These are phyloP conservation scores for Garra rufa DNA, from an alignment of 2,113 vertebrate genomes.

Conservation along the genomic window DNA sequence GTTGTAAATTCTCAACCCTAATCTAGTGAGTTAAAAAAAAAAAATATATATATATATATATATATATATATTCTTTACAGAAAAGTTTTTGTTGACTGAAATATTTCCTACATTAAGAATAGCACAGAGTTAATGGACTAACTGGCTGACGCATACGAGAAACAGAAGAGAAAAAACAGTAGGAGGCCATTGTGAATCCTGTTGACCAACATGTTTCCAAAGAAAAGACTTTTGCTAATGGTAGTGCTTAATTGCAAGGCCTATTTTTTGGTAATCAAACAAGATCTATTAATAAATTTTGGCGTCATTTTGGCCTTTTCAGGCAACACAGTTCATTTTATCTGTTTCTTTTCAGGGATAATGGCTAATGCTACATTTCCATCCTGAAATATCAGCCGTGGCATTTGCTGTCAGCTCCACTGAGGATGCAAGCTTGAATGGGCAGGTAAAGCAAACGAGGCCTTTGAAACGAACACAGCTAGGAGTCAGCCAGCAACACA, in stretches of 20 bases:
- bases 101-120: background rate
- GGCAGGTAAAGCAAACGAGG: constrained; percentile 59
- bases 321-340: background rate
- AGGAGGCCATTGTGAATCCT: background rate
- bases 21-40: background rate
- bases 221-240: background rate
- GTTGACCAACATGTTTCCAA: background rate
- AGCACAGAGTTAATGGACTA: background rate
- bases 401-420: constrained; percentile 28
- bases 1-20: background rate
- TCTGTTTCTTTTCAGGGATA: constrained; percentile 1
- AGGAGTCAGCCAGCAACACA: constrained; percentile 53
- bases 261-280: constrained; percentile 2
- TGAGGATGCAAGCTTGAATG: constrained; percentile 54
- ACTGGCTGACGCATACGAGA: background rate
- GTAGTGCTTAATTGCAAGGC: background rate
- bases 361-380: constrained; percentile 13
- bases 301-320: background rate
- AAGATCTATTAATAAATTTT: background rate
- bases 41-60: too few species aligned
- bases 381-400: constrained; percentile 23
- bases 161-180: background rate
- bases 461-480: constrained; percentile 55
- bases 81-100: background rate
- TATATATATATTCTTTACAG: too few species aligned